Evolutionary conservation across 2,797 vertebrate genomes (phyloP), one percentile per base, ranked within the genome.

Genomic region (Pelochelys cantorii): DNA sequence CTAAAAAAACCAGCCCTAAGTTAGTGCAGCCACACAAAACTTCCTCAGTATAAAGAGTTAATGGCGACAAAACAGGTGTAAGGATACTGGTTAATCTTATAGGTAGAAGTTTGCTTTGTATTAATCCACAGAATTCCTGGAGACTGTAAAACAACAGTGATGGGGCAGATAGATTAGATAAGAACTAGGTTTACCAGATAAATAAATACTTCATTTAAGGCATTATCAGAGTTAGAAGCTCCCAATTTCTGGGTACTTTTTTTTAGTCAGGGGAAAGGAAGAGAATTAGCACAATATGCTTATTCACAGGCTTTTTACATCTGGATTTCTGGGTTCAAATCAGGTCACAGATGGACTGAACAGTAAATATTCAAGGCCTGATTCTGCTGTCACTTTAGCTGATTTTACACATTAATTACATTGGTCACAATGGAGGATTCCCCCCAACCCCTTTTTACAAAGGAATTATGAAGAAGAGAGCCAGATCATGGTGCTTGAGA

Each of bases 271-370:
- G 56, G 65, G 78, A 81, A 65, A 77, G 34, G 29, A 65, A 84
- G 42, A 81, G 56, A 57, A 53, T 37, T 37, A 65, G 56, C 34
- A 88, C 86, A 92, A 92, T 92, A 81, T 85, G 57, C 82, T 88
- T 88, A 88, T 85, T 88, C 86, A 88, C 56, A 77, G 82, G 59
- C 56, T 55, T 85, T 60, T 92, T 79, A 79, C 83, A 92, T 88
- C 83, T 92, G 90, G 79, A n/a, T 92, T 57, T 79, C 81, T 85
- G 81, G 83, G 90, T 88, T 92, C 83, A 88, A 85, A 85, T 88
- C 53, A 71, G 90, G 86, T 88, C 86, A 92, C 86, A 92, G 68
- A 82, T 88, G 83, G 86, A 59, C 79, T 54, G 83, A 92, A 85
- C 77, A 74, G 57, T 42, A 59, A 79, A 87, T 79, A 92, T 85